Evolutionary conservation across 1,140 invertebrate species (phyloP).

Genomic region (Agraylea sexmaculata): DNA sequence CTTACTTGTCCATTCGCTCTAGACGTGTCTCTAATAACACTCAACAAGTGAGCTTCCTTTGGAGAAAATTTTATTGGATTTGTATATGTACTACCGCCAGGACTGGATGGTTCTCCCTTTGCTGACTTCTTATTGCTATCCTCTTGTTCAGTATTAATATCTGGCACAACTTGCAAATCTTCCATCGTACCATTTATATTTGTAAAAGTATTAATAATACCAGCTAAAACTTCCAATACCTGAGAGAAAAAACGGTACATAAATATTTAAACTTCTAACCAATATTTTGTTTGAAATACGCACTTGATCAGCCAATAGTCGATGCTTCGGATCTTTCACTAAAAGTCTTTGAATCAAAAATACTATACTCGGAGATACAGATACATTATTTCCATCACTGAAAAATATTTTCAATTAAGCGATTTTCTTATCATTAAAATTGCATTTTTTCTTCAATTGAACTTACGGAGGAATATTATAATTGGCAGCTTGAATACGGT

Average conservation of each 20-base stretch:
- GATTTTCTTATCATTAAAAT: neutral
- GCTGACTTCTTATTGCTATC: neutral
- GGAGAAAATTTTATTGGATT: conserved; percentile 4
- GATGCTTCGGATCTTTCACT: conserved; percentile 39
- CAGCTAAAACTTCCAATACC: conserved; percentile 37
- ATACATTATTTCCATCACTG: conserved; percentile 37
- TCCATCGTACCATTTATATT: conserved; percentile 29
- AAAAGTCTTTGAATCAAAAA: conserved; percentile 37
- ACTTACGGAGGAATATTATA: conserved; percentile 41
- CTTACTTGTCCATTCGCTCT: conserved; percentile 24
- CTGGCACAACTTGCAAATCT: conserved; percentile 36
- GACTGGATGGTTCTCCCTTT: neutral
- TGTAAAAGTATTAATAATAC: conserved; percentile 34
- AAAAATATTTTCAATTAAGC: conserved; percentile 20
- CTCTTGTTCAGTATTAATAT: conserved; percentile 28
- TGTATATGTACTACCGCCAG: neutral
- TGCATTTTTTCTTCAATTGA: neutral
- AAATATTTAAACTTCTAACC: neutral
- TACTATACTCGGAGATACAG: conserved; percentile 34
- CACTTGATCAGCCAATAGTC: conserved; percentile 35
- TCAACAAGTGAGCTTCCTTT: conserved; percentile 13
- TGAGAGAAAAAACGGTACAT: conserved; percentile 17
- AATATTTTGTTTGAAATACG: too few species aligned
- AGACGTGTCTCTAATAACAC: conserved; percentile 22
- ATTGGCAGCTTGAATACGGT: conserved; percentile 51